Conservation (phyloP, 64 coral and sea anemone species). For the Stylophora pistillata region DNA sequence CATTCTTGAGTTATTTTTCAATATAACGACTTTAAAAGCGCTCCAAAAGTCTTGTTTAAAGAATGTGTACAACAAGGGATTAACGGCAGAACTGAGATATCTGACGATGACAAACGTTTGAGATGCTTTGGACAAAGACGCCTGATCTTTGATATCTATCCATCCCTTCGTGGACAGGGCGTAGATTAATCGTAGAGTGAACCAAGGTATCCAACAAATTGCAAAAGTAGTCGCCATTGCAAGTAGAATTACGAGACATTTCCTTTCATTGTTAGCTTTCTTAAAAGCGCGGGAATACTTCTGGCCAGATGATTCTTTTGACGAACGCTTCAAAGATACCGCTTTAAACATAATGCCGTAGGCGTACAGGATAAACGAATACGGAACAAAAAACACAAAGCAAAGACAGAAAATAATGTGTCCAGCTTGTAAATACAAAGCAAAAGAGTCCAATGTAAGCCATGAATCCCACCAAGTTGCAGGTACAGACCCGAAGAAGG, state of each 20-base stretch:
- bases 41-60: slow-evolving; percentile 45
- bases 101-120: slow-evolving; percentile 13
- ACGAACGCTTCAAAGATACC: not conserved
- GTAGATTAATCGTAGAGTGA: slow-evolving; percentile 4
- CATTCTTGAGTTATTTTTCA: not conserved
- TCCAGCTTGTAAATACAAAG: not conserved
- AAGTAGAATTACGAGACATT: slow-evolving; percentile 24
- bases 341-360: slow-evolving; percentile 28
- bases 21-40: not conserved
- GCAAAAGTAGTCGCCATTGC: slow-evolving; percentile 24
- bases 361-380: slow-evolving; percentile 28
- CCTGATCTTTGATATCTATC: not conserved
- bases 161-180: not conserved
- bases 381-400: slow-evolving; percentile 14
- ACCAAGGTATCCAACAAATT: slow-evolving; percentile 38
- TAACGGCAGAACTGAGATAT: slow-evolving; percentile 26
- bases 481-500: not conserved
- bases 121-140: not conserved
- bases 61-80: slow-evolving; percentile 28
- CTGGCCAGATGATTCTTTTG: not conserved
- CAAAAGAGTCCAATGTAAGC: not conserved
- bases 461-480: not conserved
- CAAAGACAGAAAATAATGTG: slow-evolving; percentile 19
- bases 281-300: slow-evolving; percentile 1
- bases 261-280: slow-evolving; percentile 9